Evolutionary conservation across 2,888 invertebrate genomes (phyloP).

Genomic region (Hartigia nigra): DNA sequence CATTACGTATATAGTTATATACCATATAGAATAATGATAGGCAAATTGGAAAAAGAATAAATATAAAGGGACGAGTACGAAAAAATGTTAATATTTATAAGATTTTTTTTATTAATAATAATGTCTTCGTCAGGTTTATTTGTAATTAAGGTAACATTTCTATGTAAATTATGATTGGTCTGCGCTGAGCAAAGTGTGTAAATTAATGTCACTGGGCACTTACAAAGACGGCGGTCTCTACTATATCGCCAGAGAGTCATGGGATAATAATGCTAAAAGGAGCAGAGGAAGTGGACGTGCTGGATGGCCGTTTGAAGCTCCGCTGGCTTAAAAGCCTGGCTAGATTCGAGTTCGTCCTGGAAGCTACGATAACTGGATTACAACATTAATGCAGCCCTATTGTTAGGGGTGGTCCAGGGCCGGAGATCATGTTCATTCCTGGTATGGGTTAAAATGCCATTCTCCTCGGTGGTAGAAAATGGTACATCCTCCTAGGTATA

Average conservation of each 20-base stretch:
- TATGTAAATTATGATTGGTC: background rate
- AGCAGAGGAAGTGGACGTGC: background rate
- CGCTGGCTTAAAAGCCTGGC: conserved; percentile 5
- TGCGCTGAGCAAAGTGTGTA: background rate
- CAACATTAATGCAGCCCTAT: conserved; percentile 10
- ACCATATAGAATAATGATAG: background rate
- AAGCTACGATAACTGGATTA: conserved; percentile 11
- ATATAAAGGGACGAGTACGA: background rate
- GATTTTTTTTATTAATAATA: background rate
- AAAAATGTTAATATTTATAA: background rate
- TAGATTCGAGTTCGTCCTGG: conserved; percentile 9
- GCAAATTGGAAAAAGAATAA: too few relatives aligned
- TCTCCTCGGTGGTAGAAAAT: background rate
- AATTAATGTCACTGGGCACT: background rate
- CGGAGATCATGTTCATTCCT: background rate
- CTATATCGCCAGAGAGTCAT: background rate
- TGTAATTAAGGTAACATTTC: background rate
- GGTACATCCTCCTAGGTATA: background rate
- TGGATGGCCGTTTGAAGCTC: conserved; percentile 4
- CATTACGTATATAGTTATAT: background rate
- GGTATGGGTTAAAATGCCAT: background rate
- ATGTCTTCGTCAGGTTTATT: background rate
- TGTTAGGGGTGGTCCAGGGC: background rate
- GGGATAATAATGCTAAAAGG: background rate
- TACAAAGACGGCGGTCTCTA: background rate